phyloP scores from a whole-genome alignment of 2,888 invertebrate genomes.

The Adineta ricciae region DNA sequence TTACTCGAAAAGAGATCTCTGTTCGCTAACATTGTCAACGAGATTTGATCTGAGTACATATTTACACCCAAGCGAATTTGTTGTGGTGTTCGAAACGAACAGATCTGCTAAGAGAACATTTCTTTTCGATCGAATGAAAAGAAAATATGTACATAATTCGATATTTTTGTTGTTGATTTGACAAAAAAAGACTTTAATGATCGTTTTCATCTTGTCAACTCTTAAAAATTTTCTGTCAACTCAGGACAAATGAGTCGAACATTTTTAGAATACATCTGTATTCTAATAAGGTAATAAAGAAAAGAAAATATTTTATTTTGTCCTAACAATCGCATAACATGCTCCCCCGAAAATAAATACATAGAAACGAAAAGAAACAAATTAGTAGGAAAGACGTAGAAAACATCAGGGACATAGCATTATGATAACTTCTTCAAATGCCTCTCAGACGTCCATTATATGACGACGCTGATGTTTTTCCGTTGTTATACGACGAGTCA shows the following conservation, averaged over 20 bases:
- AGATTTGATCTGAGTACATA: background rate
- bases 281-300: background rate
- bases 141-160: background rate
- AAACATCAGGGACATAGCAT: background rate
- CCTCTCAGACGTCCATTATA: background rate
- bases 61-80: background rate
- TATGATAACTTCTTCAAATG: background rate
- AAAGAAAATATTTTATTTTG: background rate
- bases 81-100: background rate
- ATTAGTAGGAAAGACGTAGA: background rate
- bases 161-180: background rate
- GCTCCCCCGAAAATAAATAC: background rate
- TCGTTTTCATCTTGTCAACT: too few relatives aligned
- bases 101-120: background rate
- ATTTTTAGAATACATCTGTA: too few relatives aligned
- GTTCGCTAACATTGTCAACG: background rate
- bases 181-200: too few relatives aligned
- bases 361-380: background rate
- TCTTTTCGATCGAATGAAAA: background rate
- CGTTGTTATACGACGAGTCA: background rate
- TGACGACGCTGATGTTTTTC: background rate
- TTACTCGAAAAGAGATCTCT: background rate
- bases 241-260: too few relatives aligned
- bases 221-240: too few relatives aligned
- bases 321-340: too few relatives aligned